Evolutionary conservation across 1,140 invertebrate genomes (phyloP).

Genomic region (Brachionus manjavacas): DNA sequence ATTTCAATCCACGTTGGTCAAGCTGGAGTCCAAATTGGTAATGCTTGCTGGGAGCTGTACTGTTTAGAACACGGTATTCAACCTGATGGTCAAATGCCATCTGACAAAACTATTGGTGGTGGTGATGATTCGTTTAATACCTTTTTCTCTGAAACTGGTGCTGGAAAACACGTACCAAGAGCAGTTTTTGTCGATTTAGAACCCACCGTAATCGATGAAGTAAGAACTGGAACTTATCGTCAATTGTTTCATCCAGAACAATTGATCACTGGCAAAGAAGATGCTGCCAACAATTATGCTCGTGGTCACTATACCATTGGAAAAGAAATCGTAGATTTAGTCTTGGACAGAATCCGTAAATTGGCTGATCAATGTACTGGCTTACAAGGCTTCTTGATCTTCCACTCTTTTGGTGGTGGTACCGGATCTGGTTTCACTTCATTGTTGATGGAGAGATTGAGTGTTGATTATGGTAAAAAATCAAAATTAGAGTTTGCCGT

Average conservation of each 20-base stretch:
- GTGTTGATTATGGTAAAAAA: slow-evolving; percentile 82
- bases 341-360: slow-evolving; percentile 73
- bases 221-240: slow-evolving; percentile 51
- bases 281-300: slow-evolving; percentile 82
- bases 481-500: slow-evolving; percentile 82
- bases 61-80: slow-evolving; percentile 84
- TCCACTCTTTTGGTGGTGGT: slow-evolving; percentile 63
- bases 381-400: slow-evolving; percentile 60
- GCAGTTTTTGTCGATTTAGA: slow-evolving; percentile 76
- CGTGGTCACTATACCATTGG: slow-evolving; percentile 85
- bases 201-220: slow-evolving; percentile 69
- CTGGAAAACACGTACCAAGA: slow-evolving; percentile 68
- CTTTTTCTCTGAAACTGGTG: slow-evolving; percentile 80
- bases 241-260: slow-evolving; percentile 59
- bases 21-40: slow-evolving; percentile 82
- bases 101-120: slow-evolving; percentile 56
- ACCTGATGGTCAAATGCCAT: slow-evolving; percentile 68
- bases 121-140: slow-evolving; percentile 80
- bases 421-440: slow-evolving; percentile 84
- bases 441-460: slow-evolving; percentile 77
- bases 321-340: slow-evolving; percentile 76
- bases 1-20: slow-evolving; percentile 81
- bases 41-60: slow-evolving; percentile 76
- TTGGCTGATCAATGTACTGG: slow-evolving; percentile 80
- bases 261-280: slow-evolving; percentile 66